Evolutionary conservation across 1,140 invertebrate species (phyloP), one percentile per base, ranked within the genome.

Genomic region (Rhagoletis pomonella): DNA sequence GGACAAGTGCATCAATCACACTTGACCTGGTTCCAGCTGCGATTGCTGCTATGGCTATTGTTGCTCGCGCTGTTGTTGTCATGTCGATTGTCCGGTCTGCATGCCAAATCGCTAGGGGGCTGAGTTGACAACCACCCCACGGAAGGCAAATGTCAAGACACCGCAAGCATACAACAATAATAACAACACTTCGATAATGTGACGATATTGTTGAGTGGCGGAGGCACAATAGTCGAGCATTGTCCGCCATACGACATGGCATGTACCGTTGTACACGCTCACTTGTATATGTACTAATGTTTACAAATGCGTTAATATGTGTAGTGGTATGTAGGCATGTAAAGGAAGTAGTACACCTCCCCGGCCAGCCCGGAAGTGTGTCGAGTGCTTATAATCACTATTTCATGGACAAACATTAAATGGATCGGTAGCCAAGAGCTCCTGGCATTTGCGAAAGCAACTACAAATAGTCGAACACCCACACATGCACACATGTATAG

Each of bases 381-480:
- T 73, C 67, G 67, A 73, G 67, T 47, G 42, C 42, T 73, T 14
- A 73, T 73, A 73, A 73, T 73, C 67, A 73, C 67, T 73, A 73
- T 73, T 73, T 73, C 67, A 73, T 73, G 67, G 67, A 44, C 67
- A 73, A 73, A 47, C 67, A 73, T 44, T 73, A 14, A 73, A 14
- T 47, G 42, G 42, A 14, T 73, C 44, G 67, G 67, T 73, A 42
- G 42, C 3, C 4, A 14, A 29, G 4, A 62, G 60, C 60, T 62
- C 17, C 60, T 12, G 4, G 60, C 17, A 62, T 62, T 62, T n/a
- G 17, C 60, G 12, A 12, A 62, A 4, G 4, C 60, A 9, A 62
- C 5, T 55, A 55, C 12, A 62, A 62, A 62, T 62, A 10, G 3
- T 73, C 39, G 67, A n/a, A 6, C 5, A 12, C 39, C 14, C 67